Conservation (phyloP, 2,113 vertebrate species). For the Nipponia nippon region DNA sequence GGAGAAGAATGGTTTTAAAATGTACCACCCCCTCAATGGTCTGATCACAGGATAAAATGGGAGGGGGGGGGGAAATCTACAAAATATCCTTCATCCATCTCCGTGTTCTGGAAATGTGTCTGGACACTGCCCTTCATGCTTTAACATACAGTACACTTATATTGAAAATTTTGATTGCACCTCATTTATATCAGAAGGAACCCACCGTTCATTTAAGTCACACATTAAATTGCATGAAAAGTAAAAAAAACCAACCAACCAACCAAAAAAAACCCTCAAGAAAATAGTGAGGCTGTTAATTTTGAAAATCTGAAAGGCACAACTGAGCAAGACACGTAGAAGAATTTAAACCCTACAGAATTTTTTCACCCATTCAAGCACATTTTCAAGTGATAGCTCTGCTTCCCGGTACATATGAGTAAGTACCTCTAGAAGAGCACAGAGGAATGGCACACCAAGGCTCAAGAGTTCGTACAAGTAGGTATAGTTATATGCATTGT, state of each 20-base stretch:
- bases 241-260: neutral
- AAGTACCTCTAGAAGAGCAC: constrained; percentile 84
- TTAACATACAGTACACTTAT: constrained; percentile 25
- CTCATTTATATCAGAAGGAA: neutral
- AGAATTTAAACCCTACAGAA: constrained; percentile 68
- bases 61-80: neutral
- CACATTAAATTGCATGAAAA: neutral
- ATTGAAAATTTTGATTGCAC: neutral
- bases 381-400: constrained; percentile 72
- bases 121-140: constrained; percentile 56
- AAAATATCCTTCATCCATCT: constrained; percentile 70
- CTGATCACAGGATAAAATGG: neutral
- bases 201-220: neutral
- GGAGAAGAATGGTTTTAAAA: constrained; percentile 32
- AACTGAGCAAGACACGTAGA: constrained; percentile 12
- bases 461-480: constrained; percentile 92
- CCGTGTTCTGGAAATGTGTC: constrained; percentile 31
- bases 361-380: constrained; percentile 80
- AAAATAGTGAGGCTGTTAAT: neutral
- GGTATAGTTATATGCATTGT: constrained; percentile 87
- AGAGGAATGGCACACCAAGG: constrained; percentile 88
- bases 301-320: constrained; percentile 63
- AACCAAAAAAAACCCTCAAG: neutral
- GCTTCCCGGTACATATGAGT: constrained; percentile 84
- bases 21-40: constrained; percentile 41